Percentiles rank a stretch among this genome's conserved stretches.
phyloP scores from a whole-genome alignment of 2,888 invertebrate genomes.

The Melangyna quadrimaculata region DNA sequence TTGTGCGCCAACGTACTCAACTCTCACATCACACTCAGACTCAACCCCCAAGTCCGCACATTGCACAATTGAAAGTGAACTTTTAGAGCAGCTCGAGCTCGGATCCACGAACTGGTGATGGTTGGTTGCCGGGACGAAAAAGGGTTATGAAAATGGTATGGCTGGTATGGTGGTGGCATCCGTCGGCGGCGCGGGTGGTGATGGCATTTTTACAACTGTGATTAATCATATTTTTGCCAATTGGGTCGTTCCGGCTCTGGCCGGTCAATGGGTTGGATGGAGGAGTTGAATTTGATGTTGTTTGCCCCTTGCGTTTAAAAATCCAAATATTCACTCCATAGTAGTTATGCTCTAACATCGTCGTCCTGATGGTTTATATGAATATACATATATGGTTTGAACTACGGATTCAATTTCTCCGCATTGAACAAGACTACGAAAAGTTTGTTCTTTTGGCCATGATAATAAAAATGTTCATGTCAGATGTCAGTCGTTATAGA shows the following conservation, averaged over 20 bases:
- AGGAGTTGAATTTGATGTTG: conserved; percentile 2
- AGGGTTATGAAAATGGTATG: conserved; percentile 20
- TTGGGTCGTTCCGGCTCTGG: conserved; percentile 76
- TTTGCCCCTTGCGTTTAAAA: conserved; percentile 29
- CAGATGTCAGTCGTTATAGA: conserved; percentile 62
- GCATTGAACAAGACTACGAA: conserved; percentile 35
- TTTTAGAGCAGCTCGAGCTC: neutral
- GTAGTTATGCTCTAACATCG: neutral
- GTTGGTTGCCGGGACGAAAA: conserved; percentile 47
- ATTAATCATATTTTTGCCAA: conserved; percentile 80
- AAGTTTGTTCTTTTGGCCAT: conserved; percentile 34
- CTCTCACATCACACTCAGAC: too few relatives aligned
- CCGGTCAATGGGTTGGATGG: conserved; percentile 28
- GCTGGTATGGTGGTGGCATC: neutral
- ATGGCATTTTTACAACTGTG: conserved; percentile 73
- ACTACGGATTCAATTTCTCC: conserved; percentile 12
- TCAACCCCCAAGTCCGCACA: neutral
- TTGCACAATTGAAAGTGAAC: conserved; percentile 50
- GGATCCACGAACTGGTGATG: neutral
- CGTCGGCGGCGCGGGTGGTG: conserved; percentile 53
- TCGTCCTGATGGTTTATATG: conserved; percentile 18
- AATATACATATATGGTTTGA: neutral
- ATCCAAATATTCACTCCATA: conserved; percentile 3
- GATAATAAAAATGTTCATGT: conserved; percentile 57
- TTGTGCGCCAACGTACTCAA: conserved; percentile 47